Percentiles rank a stretch among this genome's conserved stretches.
These are phyloP conservation scores for Ursus arctos DNA, from an alignment of 2,113 vertebrate species.

Conservation along the genomic window DNA sequence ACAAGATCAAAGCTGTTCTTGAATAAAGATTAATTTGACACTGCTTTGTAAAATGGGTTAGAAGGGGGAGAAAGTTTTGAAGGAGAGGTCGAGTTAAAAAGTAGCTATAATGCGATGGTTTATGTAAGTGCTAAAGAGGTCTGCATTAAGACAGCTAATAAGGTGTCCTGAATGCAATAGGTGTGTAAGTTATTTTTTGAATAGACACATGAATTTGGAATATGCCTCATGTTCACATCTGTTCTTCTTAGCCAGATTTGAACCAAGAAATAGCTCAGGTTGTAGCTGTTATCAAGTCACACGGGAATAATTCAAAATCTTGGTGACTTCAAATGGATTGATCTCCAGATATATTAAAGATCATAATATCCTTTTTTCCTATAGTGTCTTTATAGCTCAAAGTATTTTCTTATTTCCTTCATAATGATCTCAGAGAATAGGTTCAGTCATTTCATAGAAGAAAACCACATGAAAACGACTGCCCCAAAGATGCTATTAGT, in stretches of 20 bases:
- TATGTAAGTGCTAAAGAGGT: background rate
- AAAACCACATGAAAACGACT: slow-evolving; percentile 23
- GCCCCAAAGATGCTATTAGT: background rate
- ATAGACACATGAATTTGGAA: slow-evolving; percentile 34
- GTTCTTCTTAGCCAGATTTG: slow-evolving; percentile 35
- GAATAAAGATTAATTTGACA: slow-evolving; percentile 35
- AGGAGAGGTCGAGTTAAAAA: slow-evolving; percentile 31
- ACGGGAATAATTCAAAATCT: slow-evolving; percentile 28
- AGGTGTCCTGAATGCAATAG: background rate
- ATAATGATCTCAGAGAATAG: background rate
- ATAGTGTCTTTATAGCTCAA: slow-evolving; percentile 17
- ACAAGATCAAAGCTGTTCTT: slow-evolving; percentile 41
- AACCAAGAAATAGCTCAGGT: slow-evolving; percentile 49
- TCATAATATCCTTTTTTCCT: background rate
- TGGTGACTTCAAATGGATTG: background rate
- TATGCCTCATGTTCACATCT: background rate
- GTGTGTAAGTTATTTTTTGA: background rate
- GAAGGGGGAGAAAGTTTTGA: background rate
- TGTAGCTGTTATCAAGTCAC: background rate
- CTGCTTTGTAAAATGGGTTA: background rate
- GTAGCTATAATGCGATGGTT: background rate
- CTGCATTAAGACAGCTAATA: background rate
- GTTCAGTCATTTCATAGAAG: slow-evolving; percentile 40
- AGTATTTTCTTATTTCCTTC: background rate
- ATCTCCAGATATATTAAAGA: slow-evolving; percentile 45